These are phyloP conservation scores for Pegoplata infirma DNA, from an alignment of 2,888 invertebrate genomes.

Conservation along the genomic window DNA sequence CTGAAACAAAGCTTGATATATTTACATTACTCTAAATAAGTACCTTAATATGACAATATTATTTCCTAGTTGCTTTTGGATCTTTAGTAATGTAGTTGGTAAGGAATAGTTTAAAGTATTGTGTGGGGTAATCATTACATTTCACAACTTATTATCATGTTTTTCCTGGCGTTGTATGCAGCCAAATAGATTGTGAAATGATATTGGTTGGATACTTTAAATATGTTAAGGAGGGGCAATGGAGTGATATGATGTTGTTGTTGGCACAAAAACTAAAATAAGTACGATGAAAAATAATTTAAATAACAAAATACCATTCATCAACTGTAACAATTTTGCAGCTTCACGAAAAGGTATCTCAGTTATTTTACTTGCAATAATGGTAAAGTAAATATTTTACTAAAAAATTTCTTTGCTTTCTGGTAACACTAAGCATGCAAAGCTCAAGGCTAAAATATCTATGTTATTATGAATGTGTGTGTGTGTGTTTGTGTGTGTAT, in stretches of 20 bases:
- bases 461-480: not conserved
- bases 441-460: slow-evolving; percentile 37
- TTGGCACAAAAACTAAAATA: slow-evolving; percentile 4
- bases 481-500: no score
- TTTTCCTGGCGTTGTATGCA: not conserved
- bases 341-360: slow-evolving; percentile 56
- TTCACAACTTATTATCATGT: no score
- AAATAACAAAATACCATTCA: slow-evolving; percentile 56
- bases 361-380: slow-evolving; percentile 60
- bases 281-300: slow-evolving; percentile 45
- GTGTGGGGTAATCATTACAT: no score
- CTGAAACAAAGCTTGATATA: no score
- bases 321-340: slow-evolving; percentile 55
- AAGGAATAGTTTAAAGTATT: no score
- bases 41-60: no score
- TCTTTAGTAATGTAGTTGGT: no score
- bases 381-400: slow-evolving; percentile 62
- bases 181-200: not conserved
- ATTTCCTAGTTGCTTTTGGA: no score
- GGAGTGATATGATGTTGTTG: not conserved
- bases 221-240: no score
- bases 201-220: no score
- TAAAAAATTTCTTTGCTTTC: slow-evolving; percentile 60
- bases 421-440: slow-evolving; percentile 23
- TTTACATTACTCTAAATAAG: no score